Evolutionary conservation across 2,888 invertebrate species (phyloP), one percentile per base, ranked within the genome.

Genomic region (Steromphala cineraria): DNA sequence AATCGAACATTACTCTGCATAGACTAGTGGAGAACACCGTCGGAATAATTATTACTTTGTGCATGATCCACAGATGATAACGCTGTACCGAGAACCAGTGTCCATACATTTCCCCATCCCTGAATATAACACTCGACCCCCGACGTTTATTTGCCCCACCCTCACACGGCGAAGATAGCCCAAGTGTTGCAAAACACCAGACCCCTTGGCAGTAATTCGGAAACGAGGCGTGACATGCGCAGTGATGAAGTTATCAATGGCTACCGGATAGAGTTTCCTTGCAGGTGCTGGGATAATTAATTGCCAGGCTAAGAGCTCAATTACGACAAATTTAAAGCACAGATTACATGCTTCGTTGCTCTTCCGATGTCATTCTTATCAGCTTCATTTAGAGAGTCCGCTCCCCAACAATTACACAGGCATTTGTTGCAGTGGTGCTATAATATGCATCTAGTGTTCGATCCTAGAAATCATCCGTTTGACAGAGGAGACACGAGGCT

Each of bases 291-390:
- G 46, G 24, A 52, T 40, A 52, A 52, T 52, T 75, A 75, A 24
- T 40, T 40, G 75, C 46, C 53, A 21, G 46, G 52, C 52, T 75
- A 40, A 75, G 46, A 52, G 40, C 40, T 52, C 52, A 75, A 75
- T 75, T 75, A 75, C 52, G 75, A 75, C 75, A 75, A 75, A 75
- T 75, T 75, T 75, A 75, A 75, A 52, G 75, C 75, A 75, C 75
- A 75, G 52, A 75, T 75, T 75, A 75, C 75, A 75, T 75, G 75
- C 75, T 75, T 52, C 46, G 52, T 52, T 75, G 46, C 21, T 10
- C 15, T 52, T n/a, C 46, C 24, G 52, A 40, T 75, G 75, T 75
- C 75, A 75, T 17, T 19, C 52, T 52, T 75, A 75, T 75, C 75
- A 75, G 52, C 8, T 24, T 75, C 75, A 75, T 75, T 52, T 4